Evolutionary conservation across 2,888 invertebrate species (phyloP).

Genomic region (Microctonus aethiopoides): DNA sequence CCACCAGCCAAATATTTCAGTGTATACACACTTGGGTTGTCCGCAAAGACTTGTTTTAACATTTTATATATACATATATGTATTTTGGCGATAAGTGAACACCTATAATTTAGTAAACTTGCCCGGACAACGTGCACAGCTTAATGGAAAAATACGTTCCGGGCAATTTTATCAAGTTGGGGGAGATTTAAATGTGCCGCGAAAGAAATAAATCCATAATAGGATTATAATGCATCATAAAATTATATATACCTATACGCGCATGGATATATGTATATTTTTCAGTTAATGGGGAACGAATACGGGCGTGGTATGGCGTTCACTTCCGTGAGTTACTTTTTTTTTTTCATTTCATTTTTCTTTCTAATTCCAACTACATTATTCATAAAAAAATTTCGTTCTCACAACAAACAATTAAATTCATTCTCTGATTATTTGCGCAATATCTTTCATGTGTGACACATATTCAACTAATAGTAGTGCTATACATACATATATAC

Average conservation of each 20-base stretch:
- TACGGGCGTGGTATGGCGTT: slow-evolving; percentile 37
- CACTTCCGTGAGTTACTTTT: slow-evolving; percentile 25
- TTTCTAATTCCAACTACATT: background rate
- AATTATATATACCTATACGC: background rate
- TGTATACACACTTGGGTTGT: background rate
- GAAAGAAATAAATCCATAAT: slow-evolving; percentile 45
- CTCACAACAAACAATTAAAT: slow-evolving; percentile 1
- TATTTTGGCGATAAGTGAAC: slow-evolving; percentile 42
- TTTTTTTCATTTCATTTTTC: background rate
- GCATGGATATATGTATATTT: background rate
- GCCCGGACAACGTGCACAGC: slow-evolving; percentile 49
- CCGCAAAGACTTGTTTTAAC: slow-evolving; percentile 21
- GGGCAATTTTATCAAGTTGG: slow-evolving; percentile 54
- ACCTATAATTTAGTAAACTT: slow-evolving; percentile 61
- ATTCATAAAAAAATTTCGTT: background rate
- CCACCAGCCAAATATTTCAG: background rate
- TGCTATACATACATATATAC: too few species aligned
- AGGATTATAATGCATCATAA: slow-evolving; percentile 41
- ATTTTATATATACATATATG: slow-evolving; percentile 27
- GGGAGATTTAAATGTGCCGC: slow-evolving; percentile 42
- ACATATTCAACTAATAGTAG: too few species aligned
- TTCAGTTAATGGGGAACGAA: slow-evolving; percentile 9
- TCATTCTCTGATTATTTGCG: background rate
- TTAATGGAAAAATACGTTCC: slow-evolving; percentile 62
- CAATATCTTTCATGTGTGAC: background rate